These are phyloP conservation scores for Portunus trituberculatus DNA, from an alignment of 1,140 invertebrate genomes.

Conservation along the genomic window DNA sequence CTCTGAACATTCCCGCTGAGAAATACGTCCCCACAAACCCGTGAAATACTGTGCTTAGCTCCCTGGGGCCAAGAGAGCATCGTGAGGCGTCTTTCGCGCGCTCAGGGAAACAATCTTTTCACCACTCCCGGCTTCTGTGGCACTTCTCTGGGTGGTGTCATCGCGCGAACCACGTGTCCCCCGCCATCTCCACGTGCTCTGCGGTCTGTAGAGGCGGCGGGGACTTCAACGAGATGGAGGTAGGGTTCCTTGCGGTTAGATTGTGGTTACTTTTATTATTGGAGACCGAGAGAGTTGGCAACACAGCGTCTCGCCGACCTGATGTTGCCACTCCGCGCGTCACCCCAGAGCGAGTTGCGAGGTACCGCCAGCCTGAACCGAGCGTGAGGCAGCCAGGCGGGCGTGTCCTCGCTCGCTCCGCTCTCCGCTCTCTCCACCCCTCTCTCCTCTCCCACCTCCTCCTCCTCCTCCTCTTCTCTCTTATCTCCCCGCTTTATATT, in stretches of 20 bases:
- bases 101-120: neutral
- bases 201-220: slow-evolving; percentile 52
- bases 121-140: neutral
- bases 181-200: slow-evolving; percentile 53
- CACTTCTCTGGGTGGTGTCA: neutral
- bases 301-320: slow-evolving; percentile 52
- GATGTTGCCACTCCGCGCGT: slow-evolving; percentile 2
- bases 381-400: neutral
- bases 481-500: neutral
- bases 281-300: slow-evolving; percentile 67
- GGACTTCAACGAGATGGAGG: slow-evolving; percentile 64
- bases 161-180: neutral
- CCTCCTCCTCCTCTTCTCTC: neutral
- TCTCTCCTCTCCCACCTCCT: neutral
- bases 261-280: slow-evolving; percentile 76
- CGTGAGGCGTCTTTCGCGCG: neutral
- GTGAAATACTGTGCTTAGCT: neutral
- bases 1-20: too few relatives aligned
- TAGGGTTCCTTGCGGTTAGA: slow-evolving; percentile 74
- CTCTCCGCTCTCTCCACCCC: slow-evolving; percentile 39
- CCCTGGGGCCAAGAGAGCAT: neutral
- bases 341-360: neutral
- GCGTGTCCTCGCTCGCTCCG: neutral
- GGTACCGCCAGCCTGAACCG: neutral
- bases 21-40: neutral